A percentile compares a stretch with the other conserved stretches of the same genome.
phyloP scores from a whole-genome alignment of 1,140 invertebrate species.

The Mizuhopecten yessoensis region DNA sequence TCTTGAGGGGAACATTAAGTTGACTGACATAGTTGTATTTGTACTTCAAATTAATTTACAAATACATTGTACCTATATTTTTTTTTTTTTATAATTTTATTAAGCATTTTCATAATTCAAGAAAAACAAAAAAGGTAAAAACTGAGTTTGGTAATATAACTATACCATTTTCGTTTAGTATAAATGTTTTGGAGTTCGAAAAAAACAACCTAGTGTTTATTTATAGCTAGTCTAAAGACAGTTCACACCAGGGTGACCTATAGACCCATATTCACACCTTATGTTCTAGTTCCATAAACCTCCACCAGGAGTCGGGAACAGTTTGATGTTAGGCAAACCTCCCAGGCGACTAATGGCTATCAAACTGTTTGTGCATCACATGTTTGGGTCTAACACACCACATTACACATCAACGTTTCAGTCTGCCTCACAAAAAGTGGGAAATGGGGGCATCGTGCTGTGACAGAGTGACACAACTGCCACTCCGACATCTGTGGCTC shows the following conservation, averaged over 20 bases:
- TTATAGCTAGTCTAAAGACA: background rate
- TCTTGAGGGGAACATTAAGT: no score
- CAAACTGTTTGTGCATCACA: background rate
- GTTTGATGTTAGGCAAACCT: background rate
- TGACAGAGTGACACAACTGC: background rate
- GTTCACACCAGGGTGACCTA: background rate
- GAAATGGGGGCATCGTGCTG: background rate
- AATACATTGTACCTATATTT: no score
- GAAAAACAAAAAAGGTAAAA: no score
- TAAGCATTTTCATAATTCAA: no score
- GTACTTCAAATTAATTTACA: no score
- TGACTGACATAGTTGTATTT: no score
- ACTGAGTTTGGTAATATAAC: no score
- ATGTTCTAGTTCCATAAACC: background rate
- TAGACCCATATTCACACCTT: background rate
- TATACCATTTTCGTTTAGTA: no score
- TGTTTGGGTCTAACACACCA: background rate
- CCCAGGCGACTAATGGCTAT: background rate
- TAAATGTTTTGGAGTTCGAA: no score
- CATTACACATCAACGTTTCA: slow-evolving; percentile 6
- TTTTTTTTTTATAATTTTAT: no score
- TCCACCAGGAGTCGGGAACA: background rate
- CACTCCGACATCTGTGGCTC: background rate
- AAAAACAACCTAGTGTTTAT: no score
- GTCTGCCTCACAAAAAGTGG: background rate